These are phyloP conservation scores for Nannoperca obscura DNA, from an alignment of 2,797 vertebrate species.

Conservation along the genomic window DNA sequence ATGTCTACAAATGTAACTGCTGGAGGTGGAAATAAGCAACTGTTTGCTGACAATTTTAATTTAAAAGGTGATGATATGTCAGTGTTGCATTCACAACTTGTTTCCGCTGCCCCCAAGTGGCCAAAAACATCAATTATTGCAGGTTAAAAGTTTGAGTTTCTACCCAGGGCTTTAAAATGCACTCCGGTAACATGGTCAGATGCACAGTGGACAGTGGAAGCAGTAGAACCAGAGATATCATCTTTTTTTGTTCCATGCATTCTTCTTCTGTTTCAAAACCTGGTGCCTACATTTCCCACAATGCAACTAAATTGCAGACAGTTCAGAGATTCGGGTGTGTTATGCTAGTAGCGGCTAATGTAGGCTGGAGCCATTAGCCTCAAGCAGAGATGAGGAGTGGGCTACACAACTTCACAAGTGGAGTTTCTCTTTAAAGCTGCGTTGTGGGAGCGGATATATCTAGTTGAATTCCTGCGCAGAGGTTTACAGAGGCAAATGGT, in stretches of 20 bases:
- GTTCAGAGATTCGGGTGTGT: not conserved
- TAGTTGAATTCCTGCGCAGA: conserved; percentile 6
- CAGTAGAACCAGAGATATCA: too few species aligned
- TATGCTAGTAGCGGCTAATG: not conserved
- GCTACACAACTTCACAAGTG: not conserved
- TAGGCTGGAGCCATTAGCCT: not conserved
- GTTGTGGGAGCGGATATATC: not conserved
- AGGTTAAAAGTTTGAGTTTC: too few species aligned
- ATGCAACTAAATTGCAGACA: not conserved
- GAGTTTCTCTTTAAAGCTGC: not conserved
- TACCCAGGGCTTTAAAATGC: too few species aligned
- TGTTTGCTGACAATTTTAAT: too few species aligned
- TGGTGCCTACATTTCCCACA: not conserved
- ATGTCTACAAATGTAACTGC: too few species aligned
- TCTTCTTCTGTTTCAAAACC: not conserved
- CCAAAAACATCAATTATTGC: too few species aligned
- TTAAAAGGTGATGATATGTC: too few species aligned
- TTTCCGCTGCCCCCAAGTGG: too few species aligned
- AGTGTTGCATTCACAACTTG: too few species aligned
- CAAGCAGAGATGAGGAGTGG: not conserved
- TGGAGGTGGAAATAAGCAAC: too few species aligned
- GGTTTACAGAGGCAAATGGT: conserved; percentile 36
- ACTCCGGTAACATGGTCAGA: not conserved
- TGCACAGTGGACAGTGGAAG: not conserved
- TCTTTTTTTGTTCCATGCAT: not conserved